Percentiles rank a stretch among this genome's conserved stretches.
Conservation (phyloP, 2,888 invertebrate species). For the Eudemis profundana region DNA sequence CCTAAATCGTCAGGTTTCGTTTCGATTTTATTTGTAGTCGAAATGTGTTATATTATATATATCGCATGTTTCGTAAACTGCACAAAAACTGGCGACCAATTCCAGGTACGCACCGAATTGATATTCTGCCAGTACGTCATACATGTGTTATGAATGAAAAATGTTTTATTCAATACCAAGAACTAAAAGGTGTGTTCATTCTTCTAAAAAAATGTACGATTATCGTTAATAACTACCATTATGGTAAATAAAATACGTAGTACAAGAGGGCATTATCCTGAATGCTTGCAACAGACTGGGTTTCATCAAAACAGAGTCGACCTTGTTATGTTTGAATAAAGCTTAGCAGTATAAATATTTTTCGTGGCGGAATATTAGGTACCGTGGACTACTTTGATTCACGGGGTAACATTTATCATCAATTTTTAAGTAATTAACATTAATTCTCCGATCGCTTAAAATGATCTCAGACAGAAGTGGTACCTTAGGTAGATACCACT, state of each 20-base stretch:
- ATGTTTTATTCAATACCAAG: constrained; percentile 1
- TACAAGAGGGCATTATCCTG: constrained; percentile 30
- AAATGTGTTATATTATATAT: too few species aligned
- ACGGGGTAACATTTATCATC: too few species aligned
- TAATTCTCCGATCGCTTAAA: background rate
- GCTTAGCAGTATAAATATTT: constrained; percentile 20
- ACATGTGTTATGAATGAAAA: constrained; percentile 11
- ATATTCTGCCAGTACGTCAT: constrained; percentile 18
- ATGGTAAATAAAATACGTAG: constrained; percentile 8
- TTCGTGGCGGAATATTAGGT: background rate
- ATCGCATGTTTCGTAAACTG: background rate
- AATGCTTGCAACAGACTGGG: constrained; percentile 8
- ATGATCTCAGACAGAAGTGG: constrained; percentile 16
- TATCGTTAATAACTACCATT: constrained; percentile 1
- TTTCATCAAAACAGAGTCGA: constrained; percentile 26
- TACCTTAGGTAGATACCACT: background rate
- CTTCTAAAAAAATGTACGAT: constrained; percentile 7
- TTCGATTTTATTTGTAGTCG: background rate
- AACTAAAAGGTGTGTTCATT: constrained; percentile 2
- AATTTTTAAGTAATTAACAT: constrained; percentile 9
- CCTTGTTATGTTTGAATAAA: constrained; percentile 34
- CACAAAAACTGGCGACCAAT: background rate
- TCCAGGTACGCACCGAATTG: constrained; percentile 11
- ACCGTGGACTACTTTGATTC: constrained; percentile 1
- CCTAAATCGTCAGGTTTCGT: too few species aligned